phyloP scores from a whole-genome alignment of 1,140 invertebrate genomes.

The Ceratina australensis region DNA sequence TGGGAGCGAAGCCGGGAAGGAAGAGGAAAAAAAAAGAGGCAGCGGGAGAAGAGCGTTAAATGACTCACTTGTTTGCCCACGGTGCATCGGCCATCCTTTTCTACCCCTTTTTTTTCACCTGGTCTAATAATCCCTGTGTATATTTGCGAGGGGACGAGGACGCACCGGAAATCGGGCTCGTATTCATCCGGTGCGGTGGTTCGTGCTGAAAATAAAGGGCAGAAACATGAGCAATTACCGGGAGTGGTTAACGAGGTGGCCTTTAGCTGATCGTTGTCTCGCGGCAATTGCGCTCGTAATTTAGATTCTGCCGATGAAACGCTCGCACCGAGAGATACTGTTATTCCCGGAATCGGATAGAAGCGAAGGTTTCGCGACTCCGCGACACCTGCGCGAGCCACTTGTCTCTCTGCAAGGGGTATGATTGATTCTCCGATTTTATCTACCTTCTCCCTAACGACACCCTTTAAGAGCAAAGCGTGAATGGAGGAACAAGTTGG shows the following conservation, averaged over 20 bases:
- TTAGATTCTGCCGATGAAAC: constrained; percentile 38
- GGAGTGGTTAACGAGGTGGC: constrained; percentile 39
- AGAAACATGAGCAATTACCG: constrained; percentile 30
- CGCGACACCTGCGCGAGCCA: constrained; percentile 24
- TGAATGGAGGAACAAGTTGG: not conserved
- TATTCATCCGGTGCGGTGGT: not conserved
- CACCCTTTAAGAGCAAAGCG: not conserved
- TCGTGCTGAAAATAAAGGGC: not conserved
- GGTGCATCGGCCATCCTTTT: not conserved
- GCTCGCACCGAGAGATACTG: not conserved
- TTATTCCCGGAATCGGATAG: constrained; percentile 18
- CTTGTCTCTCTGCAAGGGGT: not conserved
- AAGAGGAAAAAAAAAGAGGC: not conserved
- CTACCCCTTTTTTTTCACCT: not conserved
- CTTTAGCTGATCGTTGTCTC: constrained; percentile 26
- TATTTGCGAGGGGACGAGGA: not conserved
- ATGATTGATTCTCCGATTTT: constrained; percentile 31
- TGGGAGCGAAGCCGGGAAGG: not conserved
- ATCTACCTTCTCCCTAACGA: not conserved
- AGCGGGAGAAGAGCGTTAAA: constrained; percentile 21
- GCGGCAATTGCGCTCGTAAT: constrained; percentile 40
- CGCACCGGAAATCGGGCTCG: not conserved
- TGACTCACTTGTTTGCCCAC: constrained; percentile 6
- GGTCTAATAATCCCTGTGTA: not conserved
- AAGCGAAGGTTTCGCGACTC: not conserved